These are phyloP conservation scores for Cryptophagus acutangulus DNA, from an alignment of 2,888 invertebrate species.

Conservation along the genomic window DNA sequence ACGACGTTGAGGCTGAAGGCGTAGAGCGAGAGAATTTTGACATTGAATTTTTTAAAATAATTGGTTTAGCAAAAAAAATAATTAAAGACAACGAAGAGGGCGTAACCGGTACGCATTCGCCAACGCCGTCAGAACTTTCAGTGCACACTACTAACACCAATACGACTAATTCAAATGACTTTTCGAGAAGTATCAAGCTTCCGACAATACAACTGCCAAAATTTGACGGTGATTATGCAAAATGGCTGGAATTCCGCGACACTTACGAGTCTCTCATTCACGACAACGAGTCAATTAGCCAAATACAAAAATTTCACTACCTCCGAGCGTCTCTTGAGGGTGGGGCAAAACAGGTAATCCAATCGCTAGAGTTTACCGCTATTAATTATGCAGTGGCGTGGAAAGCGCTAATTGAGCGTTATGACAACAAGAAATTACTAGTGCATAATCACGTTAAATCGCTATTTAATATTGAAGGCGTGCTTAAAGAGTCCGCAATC, in stretches of 20 bases:
- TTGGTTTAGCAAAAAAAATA: too few relatives aligned
- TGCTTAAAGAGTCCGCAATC: slow-evolving; percentile 18
- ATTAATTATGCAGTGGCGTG: slow-evolving; percentile 21
- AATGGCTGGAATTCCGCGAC: slow-evolving; percentile 20
- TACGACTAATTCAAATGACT: too few relatives aligned
- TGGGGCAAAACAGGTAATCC: slow-evolving; percentile 18
- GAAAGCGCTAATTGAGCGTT: slow-evolving; percentile 19
- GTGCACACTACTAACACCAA: too few relatives aligned
- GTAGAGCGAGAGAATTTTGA: too few relatives aligned
- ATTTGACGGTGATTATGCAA: slow-evolving; percentile 17
- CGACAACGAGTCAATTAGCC: slow-evolving; percentile 10
- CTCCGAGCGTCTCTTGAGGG: slow-evolving; percentile 14
- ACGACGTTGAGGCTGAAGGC: too few relatives aligned
- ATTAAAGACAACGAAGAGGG: too few relatives aligned
- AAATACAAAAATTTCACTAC: slow-evolving; percentile 23
- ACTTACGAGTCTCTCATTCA: slow-evolving; percentile 17
- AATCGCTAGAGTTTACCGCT: slow-evolving; percentile 17
- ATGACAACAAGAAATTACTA: slow-evolving; percentile 20
- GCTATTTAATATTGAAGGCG: slow-evolving; percentile 16
- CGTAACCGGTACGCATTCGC: too few relatives aligned
- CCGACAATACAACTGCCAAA: slow-evolving; percentile 13
- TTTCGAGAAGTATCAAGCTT: slow-evolving; percentile 9
- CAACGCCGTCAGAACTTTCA: too few relatives aligned
- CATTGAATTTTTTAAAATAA: too few relatives aligned
- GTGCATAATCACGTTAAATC: slow-evolving; percentile 21